phyloP scores from a whole-genome alignment of 2,113 vertebrate genomes.

The Setophaga kirtlandii region DNA sequence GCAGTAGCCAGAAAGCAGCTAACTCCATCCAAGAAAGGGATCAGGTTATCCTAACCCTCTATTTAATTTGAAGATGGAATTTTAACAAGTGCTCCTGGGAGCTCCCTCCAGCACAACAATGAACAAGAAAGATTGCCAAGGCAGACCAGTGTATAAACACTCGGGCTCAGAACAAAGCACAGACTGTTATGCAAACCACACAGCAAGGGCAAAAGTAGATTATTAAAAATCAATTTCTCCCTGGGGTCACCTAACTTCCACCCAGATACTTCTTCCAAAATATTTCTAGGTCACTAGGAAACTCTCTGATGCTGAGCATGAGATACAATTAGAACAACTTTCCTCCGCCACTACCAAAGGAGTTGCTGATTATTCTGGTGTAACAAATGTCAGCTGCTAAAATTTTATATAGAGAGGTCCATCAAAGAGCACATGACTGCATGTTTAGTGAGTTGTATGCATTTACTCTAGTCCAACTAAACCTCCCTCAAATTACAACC shows the following conservation, averaged over 20 bases:
- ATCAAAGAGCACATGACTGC: neutral
- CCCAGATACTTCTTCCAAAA: conserved; percentile 1
- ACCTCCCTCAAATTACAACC: neutral
- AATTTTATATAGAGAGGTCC: neutral
- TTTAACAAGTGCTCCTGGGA: conserved; percentile 59
- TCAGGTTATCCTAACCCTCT: conserved; percentile 36
- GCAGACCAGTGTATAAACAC: conserved; percentile 24
- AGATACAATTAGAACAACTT: neutral
- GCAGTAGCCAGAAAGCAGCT: conserved; percentile 35
- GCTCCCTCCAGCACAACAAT: conserved; percentile 21
- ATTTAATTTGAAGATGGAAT: conserved; percentile 56
- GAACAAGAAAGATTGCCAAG: conserved; percentile 13
- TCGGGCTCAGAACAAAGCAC: conserved; percentile 31
- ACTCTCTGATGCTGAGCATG: neutral
- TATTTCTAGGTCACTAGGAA: neutral
- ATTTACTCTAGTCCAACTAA: neutral
- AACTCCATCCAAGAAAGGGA: conserved; percentile 30
- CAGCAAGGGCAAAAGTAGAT: conserved; percentile 7
- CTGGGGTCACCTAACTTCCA: conserved; percentile 16
- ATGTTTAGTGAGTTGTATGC: neutral
- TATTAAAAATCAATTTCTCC: conserved; percentile 50
- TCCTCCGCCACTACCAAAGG: neutral
- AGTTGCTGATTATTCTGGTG: neutral
- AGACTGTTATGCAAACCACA: conserved; percentile 36
- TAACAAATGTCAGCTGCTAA: neutral